Conservation (phyloP, 1,140 invertebrate species). For the Camponotus floridanus region DNA sequence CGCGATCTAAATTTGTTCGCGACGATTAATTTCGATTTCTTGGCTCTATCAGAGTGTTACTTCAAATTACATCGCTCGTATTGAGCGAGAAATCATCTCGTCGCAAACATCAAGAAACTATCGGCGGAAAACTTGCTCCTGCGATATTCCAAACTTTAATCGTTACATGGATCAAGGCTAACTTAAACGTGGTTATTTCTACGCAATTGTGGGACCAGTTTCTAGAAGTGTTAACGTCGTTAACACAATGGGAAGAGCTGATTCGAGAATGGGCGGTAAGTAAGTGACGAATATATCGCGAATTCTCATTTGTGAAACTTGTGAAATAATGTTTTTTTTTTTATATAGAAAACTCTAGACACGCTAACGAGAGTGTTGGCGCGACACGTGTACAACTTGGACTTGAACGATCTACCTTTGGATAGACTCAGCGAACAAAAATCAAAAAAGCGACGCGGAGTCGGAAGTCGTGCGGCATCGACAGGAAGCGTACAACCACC, state of each 20-base stretch:
- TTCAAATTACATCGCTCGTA: conserved; percentile 97
- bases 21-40: conserved; percentile 5
- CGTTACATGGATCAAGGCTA: conserved; percentile 99
- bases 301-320: not conserved
- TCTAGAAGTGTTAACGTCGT: conserved; percentile 93
- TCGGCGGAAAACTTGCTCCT: conserved; percentile 94
- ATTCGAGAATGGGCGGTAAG: conserved; percentile 98
- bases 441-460: conserved; percentile 89
- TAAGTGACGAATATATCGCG: conserved; percentile 58
- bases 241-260: conserved; percentile 98
- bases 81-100: conserved; percentile 92
- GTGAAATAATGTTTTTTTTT: conserved; percentile 30
- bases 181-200: conserved; percentile 96
- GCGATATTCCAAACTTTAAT: conserved; percentile 98
- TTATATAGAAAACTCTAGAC: conserved; percentile 96
- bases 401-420: conserved; percentile 95
- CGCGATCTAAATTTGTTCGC: not conserved
- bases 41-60: conserved; percentile 90
- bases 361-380: conserved; percentile 97
- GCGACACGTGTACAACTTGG: conserved; percentile 96
- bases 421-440: conserved; percentile 95
- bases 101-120: conserved; percentile 91
- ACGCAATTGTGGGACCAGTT: conserved; percentile 98
- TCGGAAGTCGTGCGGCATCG: conserved; percentile 84
- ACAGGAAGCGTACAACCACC: conserved; percentile 83